Percentiles rank a stretch among this genome's conserved stretches.
These are phyloP conservation scores for Pogonocichla stellata DNA, from an alignment of 2,113 vertebrate genomes.

Conservation along the genomic window DNA sequence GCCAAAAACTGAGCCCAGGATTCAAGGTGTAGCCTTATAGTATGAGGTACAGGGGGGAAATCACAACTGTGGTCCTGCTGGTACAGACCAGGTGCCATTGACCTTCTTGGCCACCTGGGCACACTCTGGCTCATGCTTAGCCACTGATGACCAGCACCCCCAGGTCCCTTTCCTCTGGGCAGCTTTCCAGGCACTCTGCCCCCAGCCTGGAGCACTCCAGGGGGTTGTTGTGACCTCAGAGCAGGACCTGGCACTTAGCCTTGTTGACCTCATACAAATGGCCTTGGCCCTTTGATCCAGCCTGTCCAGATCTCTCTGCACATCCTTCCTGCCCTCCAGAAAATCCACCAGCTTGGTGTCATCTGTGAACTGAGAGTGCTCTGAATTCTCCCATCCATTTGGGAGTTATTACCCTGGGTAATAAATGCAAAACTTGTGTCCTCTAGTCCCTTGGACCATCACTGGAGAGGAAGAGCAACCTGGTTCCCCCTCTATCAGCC, in stretches of 20 bases:
- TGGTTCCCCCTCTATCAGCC: not conserved
- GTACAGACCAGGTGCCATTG: not conserved
- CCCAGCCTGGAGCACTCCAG: not conserved
- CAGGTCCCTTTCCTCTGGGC: not conserved
- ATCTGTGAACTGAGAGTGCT: not conserved
- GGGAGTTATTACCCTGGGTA: not conserved
- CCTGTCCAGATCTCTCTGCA: not conserved
- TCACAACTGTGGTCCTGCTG: not conserved
- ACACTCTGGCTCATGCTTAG: not conserved
- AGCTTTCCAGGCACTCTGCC: not conserved
- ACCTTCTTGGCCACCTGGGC: not conserved
- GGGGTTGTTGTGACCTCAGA: not conserved
- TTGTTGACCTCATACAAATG: not conserved
- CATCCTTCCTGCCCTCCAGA: not conserved
- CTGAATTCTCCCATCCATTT: not conserved
- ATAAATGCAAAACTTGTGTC: not conserved
- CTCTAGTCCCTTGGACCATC: not conserved
- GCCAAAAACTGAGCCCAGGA: not conserved
- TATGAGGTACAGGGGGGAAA: not conserved
- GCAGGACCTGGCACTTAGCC: not conserved
- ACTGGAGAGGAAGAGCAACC: not conserved
- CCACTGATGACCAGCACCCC: accelerated
- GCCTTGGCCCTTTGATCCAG: not conserved
- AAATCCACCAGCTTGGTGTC: not conserved
- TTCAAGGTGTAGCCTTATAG: not conserved